These are phyloP conservation scores for Eupsilia transversa DNA, from an alignment of 2,888 invertebrate species.

Conservation along the genomic window DNA sequence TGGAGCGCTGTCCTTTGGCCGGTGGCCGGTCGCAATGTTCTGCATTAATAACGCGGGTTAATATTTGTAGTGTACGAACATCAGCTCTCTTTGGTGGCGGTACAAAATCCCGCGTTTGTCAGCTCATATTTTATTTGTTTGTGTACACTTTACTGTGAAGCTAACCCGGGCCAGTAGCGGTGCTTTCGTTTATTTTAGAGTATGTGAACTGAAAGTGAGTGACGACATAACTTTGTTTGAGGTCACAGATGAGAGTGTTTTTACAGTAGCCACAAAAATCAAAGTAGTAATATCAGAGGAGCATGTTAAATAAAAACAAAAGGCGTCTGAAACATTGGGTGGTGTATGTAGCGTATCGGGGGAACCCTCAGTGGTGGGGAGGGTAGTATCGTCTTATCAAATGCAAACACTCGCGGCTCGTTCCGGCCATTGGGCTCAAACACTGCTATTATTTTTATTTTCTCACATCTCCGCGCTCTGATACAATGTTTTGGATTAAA, in stretches of 20 bases:
- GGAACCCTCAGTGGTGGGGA: conserved; percentile 67
- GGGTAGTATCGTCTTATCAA: conserved; percentile 83
- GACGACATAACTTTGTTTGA: conserved; percentile 39
- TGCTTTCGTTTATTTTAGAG: conserved; percentile 40
- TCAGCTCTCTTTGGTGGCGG: conserved; percentile 59
- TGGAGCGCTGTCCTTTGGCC: conserved; percentile 83
- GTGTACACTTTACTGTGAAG: conserved; percentile 24
- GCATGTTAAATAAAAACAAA: conserved; percentile 61
- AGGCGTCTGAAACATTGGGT: conserved; percentile 57
- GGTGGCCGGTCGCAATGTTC: conserved; percentile 79
- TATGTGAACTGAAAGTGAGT: no score
- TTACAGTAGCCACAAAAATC: conserved; percentile 34
- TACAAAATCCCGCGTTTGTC: conserved; percentile 61
- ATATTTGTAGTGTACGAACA: conserved; percentile 72
- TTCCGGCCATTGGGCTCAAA: conserved; percentile 87
- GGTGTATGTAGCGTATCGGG: conserved; percentile 65
- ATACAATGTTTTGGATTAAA: conserved; percentile 76
- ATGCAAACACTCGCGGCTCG: conserved; percentile 87
- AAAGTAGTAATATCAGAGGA: conserved; percentile 19
- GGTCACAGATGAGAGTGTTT: conserved; percentile 18
- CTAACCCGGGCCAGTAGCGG: conserved; percentile 22
- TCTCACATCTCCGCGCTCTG: conserved; percentile 76
- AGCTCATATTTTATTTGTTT: conserved; percentile 65
- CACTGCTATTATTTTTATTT: conserved; percentile 86
- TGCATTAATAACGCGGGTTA: conserved; percentile 84